Conservation (phyloP, 1,140 invertebrate species). For the Microplitis demolitor region DNA sequence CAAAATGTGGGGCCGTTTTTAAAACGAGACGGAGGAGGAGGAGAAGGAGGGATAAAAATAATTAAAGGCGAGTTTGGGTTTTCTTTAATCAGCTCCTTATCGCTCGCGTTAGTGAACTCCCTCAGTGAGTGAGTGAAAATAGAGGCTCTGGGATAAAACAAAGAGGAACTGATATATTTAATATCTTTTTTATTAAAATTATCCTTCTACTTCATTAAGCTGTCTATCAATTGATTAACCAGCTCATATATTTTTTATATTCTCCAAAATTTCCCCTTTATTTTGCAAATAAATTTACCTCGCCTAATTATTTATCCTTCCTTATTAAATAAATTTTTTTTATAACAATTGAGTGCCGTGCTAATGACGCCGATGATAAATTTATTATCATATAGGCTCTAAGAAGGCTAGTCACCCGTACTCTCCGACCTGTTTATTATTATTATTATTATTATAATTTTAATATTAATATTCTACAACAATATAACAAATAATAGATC, state of each 20-base stretch:
- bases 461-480: constrained; percentile 11
- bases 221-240: too few relatives aligned
- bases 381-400: constrained; percentile 45
- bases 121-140: too few relatives aligned
- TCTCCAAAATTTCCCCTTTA: neutral
- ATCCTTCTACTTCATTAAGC: too few relatives aligned
- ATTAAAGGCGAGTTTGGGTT: neutral
- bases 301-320: constrained; percentile 4
- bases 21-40: neutral
- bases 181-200: too few relatives aligned
- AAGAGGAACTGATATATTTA: neutral
- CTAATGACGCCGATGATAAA: constrained; percentile 35
- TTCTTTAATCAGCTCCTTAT: neutral
- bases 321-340: constrained; percentile 4
- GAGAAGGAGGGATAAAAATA: neutral
- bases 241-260: too few relatives aligned
- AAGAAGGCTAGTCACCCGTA: constrained; percentile 59
- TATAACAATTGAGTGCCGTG: constrained; percentile 30
- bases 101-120: neutral
- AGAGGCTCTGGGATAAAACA: neutral
- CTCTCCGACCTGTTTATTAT: constrained; percentile 51
- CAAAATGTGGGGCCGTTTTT: neutral
- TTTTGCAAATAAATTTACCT: constrained; percentile 11
- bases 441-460: neutral
- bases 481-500: constrained; percentile 11